Percentiles rank a stretch among this genome's conserved stretches.
phyloP scores from a whole-genome alignment of 1,140 invertebrate genomes.

The Drosophila sechellia region DNA sequence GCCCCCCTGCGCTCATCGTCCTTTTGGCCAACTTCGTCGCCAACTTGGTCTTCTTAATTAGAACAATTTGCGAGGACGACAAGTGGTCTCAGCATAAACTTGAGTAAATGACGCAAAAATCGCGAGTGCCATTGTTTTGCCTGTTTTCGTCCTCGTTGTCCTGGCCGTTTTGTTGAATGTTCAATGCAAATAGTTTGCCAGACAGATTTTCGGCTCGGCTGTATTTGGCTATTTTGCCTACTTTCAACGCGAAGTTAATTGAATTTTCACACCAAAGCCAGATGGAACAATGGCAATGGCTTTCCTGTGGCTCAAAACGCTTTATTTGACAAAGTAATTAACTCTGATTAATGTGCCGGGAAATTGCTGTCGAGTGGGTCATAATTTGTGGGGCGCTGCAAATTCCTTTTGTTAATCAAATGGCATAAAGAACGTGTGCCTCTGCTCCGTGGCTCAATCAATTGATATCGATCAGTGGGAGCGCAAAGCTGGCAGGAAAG shows the following conservation, averaged over 20 bases:
- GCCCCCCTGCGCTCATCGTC: too few relatives aligned
- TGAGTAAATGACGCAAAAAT: conserved; percentile 53
- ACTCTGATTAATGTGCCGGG: conserved; percentile 70
- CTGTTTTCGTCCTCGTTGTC: conserved; percentile 3
- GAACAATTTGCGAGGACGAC: conserved; percentile 70
- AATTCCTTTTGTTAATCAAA: conserved; percentile 48
- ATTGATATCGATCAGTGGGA: conserved; percentile 50
- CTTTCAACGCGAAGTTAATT: conserved; percentile 69
- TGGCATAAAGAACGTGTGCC: conserved; percentile 17
- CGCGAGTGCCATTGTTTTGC: conserved; percentile 44
- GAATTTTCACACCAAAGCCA: conserved; percentile 67
- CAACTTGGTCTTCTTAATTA: conserved; percentile 66
- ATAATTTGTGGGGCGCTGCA: conserved; percentile 59
- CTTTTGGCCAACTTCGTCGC: conserved; percentile 27
- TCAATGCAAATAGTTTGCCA: conserved; percentile 68
- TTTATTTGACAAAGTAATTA: conserved; percentile 78
- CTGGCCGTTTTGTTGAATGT: conserved; percentile 36
- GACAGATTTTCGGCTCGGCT: conserved; percentile 10
- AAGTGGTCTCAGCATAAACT: conserved; percentile 68
- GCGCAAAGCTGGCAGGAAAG: conserved; percentile 30
- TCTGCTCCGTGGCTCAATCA: conserved; percentile 18
- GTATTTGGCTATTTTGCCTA: conserved; percentile 34
- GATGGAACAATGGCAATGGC: conserved; percentile 28
- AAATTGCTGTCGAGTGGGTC: conserved; percentile 67
- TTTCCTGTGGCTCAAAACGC: conserved; percentile 36